Percentiles rank a stretch among this genome's conserved stretches.
phyloP scores from a whole-genome alignment of 2,888 invertebrate species.

The Cryptocheilus praepositus region DNA sequence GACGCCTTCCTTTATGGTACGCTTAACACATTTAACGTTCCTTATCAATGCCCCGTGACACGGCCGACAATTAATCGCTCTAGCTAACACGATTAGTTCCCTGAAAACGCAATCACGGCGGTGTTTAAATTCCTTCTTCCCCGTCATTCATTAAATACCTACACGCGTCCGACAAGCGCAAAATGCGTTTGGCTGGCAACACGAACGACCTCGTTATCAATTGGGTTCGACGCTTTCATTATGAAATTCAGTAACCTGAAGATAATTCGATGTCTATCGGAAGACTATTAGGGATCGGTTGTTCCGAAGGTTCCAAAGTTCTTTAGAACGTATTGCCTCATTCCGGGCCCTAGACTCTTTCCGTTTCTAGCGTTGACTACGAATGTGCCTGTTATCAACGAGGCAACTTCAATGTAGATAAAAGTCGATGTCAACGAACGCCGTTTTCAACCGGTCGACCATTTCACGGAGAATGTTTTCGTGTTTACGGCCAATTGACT shows the following conservation, averaged over 20 bases:
- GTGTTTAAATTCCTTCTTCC: no score
- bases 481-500: neutral
- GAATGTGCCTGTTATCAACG: constrained; percentile 37
- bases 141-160: no score
- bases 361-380: constrained; percentile 32
- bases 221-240: no score
- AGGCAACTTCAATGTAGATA: constrained; percentile 45
- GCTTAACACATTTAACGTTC: constrained; percentile 16
- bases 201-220: no score
- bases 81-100: neutral
- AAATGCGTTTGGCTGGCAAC: no score
- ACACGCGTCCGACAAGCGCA: no score
- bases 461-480: constrained; percentile 22
- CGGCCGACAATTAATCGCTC: constrained; percentile 12
- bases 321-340: constrained; percentile 8
- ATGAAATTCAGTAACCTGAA: no score
- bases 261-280: no score
- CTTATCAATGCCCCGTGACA: neutral
- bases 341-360: constrained; percentile 31
- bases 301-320: neutral
- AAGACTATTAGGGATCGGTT: neutral
- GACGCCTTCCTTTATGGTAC: no score
- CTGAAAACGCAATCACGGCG: no score
- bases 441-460: constrained; percentile 26
- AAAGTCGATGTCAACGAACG: constrained; percentile 52